These are phyloP conservation scores for Alexandromys fortis DNA, from an alignment of 2,113 vertebrate genomes.

Conservation along the genomic window DNA sequence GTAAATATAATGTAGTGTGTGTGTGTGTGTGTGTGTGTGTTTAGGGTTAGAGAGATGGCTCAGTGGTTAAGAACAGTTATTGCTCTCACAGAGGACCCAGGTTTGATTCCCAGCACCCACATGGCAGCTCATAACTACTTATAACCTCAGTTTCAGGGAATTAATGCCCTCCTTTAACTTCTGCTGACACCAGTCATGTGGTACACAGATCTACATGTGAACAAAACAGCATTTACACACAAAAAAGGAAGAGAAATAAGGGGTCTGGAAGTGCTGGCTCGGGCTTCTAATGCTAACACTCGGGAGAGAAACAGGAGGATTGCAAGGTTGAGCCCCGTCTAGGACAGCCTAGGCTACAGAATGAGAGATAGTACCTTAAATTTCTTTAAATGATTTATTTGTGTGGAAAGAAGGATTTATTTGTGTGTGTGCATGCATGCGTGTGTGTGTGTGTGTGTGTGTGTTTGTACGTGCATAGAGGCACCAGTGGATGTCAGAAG, in stretches of 20 bases:
- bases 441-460: neutral
- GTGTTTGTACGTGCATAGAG: too few relatives aligned
- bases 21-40: neutral
- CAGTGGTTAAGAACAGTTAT: neutral
- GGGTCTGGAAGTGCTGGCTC: neutral
- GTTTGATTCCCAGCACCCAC: neutral
- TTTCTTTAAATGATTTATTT: neutral
- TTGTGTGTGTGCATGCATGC: neutral
- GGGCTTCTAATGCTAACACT: neutral
- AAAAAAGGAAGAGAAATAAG: neutral
- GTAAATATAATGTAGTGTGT: neutral
- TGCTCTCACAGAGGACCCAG: neutral
- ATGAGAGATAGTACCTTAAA: neutral
- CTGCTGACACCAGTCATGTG: neutral
- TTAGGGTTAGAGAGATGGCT: neutral
- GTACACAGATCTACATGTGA: neutral
- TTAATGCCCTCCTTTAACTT: neutral
- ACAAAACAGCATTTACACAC: neutral
- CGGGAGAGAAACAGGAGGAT: neutral
- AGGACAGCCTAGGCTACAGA: neutral
- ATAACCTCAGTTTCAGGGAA: neutral
- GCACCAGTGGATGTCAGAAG: neutral
- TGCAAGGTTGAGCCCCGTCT: neutral
- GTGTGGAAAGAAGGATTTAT: neutral
- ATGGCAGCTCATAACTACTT: neutral